Evolutionary conservation across 2,888 invertebrate species (phyloP).

Genomic region (Orthonychiurus folsomi): DNA sequence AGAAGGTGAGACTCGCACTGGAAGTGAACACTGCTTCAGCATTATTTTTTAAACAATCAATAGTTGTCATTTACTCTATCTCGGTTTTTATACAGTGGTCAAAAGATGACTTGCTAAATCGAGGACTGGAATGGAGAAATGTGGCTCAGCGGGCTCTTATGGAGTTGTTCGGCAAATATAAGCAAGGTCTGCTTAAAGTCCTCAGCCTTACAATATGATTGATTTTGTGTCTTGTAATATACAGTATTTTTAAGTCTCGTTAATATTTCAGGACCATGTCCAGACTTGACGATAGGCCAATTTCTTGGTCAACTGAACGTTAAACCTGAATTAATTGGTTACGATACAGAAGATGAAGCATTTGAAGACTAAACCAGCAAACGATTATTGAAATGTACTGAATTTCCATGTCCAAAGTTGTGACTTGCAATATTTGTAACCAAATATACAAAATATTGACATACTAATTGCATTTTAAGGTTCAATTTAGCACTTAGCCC

Average conservation of each 20-base stretch:
- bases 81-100: neutral
- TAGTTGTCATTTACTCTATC: too few species aligned
- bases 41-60: too few species aligned
- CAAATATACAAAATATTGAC: too few species aligned
- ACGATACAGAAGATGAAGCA: neutral
- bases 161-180: neutral
- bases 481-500: neutral
- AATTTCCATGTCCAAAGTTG: too few species aligned
- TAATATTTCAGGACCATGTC: neutral
- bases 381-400: neutral
- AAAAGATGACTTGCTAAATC: neutral
- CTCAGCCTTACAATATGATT: too few species aligned
- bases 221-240: too few species aligned
- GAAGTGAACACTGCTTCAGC: too few species aligned
- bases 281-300: neutral
- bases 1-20: conserved; percentile 5
- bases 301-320: neutral
- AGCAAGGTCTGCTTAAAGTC: too few species aligned
- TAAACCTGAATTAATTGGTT: neutral
- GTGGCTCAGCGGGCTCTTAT: neutral
- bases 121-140: neutral
- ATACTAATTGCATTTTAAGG: conserved; percentile 20
- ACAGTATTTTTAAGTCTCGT: too few species aligned
- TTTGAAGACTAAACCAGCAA: neutral
- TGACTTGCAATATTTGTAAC: neutral